Conservation (phyloP, 2,888 invertebrate genomes). For the Deroplatys truncata region DNA sequence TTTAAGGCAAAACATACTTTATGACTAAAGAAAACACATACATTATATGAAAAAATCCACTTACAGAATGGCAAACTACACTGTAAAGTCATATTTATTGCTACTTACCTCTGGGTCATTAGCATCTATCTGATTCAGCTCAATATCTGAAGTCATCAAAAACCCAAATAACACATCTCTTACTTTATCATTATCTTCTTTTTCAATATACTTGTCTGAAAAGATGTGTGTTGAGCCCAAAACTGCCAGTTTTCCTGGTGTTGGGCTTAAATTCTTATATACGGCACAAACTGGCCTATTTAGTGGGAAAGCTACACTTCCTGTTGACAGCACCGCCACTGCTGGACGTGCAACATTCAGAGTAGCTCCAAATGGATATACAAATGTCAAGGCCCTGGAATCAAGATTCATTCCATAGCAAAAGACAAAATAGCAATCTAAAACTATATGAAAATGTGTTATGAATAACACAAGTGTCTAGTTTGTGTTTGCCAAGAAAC, state of each 20-base stretch:
- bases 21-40: too few species aligned
- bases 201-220: constrained; percentile 87
- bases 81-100: too few species aligned
- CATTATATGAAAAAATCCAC: too few species aligned
- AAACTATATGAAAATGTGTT: too few species aligned
- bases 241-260: constrained; percentile 65
- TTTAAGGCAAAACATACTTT: too few species aligned
- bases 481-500: too few species aligned
- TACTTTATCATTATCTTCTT: constrained; percentile 87
- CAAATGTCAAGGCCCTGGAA: constrained; percentile 60
- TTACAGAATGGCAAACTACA: too few species aligned
- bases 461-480: too few species aligned
- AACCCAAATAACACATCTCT: constrained; percentile 84
- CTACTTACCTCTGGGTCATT: constrained; percentile 84
- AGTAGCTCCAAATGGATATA: constrained; percentile 95
- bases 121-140: constrained; percentile 77
- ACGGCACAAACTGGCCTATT: constrained; percentile 87
- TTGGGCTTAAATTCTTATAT: constrained; percentile 57
- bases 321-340: constrained; percentile 83
- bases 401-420: neutral
- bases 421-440: neutral
- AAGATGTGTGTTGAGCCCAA: constrained; percentile 91
- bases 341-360: constrained; percentile 89
- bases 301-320: constrained; percentile 89
- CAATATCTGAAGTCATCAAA: constrained; percentile 59